Base-by-base conservation (phyloP, 2,888 invertebrate genomes). In the Coelinius sp. region DNA sequence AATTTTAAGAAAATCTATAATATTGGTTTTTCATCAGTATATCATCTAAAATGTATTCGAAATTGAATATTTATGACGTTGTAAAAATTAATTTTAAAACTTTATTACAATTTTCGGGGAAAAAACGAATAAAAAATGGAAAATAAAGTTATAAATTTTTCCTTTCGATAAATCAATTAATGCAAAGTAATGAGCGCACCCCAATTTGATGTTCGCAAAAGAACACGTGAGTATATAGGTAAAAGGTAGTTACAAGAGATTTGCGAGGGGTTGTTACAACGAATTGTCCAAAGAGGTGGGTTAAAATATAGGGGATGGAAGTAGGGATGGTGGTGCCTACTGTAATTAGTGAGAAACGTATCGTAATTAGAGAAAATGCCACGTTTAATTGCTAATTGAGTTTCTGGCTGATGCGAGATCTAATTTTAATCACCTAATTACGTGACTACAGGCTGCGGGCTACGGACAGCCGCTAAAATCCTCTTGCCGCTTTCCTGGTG, bases 351-450 rank as follows among this genome's bases (percentile, higher is more conserved):
- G 88, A 87, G 89, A 88, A n/a, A 89, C 89, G 88, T 89, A 89
- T 89, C 89, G 89, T 89, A 90, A 90, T 90, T 89, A 89, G 89
- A 89, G 89, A 90, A 90, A 90, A 90, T 89, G 89, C 89, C 88
- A 89, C 89, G 89, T 90, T 90, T 89, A 90, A 90, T 90, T 90
- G 90, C 89, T 90, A 90, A 90, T 90, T 90, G 90, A 90, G 89
- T 89, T 89, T 89, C 89, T 89, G 88, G 87, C 88, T 88, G 89
- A 89, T 88, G 89, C 88, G 88, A 89, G 89, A 89, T 89, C 89
- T 89, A 90, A 90, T 90, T 90, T 90, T 90, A 90, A 90, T 90
- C 89, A 89, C 89, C 89, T 90, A 89, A 90, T 90, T 89, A 90
- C 89, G 88, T 89, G 89, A 88, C 88, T 88, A 88, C 87, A 87